phyloP scores from a whole-genome alignment of 2,797 vertebrate species.

The Gila robusta region DNA sequence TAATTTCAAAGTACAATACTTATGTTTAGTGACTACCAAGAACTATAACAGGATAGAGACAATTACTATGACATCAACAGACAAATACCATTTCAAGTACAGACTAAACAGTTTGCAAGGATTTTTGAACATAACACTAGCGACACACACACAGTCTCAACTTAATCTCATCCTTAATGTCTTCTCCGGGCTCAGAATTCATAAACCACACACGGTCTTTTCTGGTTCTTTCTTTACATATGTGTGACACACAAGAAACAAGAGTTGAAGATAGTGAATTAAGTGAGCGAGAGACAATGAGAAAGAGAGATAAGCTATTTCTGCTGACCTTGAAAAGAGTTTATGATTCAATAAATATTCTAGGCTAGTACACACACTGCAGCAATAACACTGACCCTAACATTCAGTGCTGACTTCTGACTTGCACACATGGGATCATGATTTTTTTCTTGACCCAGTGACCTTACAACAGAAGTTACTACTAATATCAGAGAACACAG shows the following conservation, averaged over 20 bases:
- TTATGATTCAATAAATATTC: not conserved
- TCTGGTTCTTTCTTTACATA: not conserved
- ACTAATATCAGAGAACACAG: not conserved
- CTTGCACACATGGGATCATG: not conserved
- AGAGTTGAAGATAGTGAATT: not conserved
- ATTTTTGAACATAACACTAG: not conserved
- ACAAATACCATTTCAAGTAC: not conserved
- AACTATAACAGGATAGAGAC: not conserved
- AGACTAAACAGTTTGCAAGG: not conserved
- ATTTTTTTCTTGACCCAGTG: conserved; percentile 7
- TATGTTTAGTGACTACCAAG: not conserved
- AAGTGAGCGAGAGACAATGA: not conserved
- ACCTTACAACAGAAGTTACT: conserved; percentile 1
- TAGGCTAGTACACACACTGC: not conserved
- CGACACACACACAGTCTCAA: not conserved
- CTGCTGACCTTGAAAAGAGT: not conserved
- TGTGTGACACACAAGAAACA: not conserved
- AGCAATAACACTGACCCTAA: not conserved
- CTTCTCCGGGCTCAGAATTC: not conserved
- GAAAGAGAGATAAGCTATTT: not conserved
- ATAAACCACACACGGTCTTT: conserved; percentile 1
- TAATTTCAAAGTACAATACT: not conserved
- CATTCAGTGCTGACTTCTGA: not conserved
- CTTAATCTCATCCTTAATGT: conserved; percentile 30
- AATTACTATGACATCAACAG: not conserved